phyloP scores from a whole-genome alignment of 30 jellyfish, hydroid and myxozoan genomes.

The Turritopsis rubra region DNA sequence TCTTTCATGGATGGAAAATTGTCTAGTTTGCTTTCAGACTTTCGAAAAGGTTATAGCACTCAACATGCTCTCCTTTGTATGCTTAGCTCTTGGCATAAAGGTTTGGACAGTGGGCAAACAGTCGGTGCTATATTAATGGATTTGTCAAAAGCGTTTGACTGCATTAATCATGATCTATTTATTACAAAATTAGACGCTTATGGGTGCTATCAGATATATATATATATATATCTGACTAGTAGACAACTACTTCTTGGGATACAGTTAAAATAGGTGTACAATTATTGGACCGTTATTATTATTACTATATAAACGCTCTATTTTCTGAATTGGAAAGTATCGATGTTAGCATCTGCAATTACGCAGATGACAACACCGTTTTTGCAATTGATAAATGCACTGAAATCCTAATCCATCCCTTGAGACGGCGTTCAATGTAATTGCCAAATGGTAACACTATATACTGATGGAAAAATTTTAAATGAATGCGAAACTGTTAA shows the following conservation, averaged over 20 bases:
- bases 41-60: conserved; percentile 7
- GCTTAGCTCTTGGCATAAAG: neutral
- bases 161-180: neutral
- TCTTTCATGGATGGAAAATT: neutral
- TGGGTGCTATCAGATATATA: too few species aligned
- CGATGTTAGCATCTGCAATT: neutral
- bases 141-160: neutral
- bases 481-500: neutral
- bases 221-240: neutral
- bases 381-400: neutral
- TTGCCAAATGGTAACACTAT: neutral
- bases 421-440: neutral
- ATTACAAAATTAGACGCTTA: neutral
- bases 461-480: neutral
- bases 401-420: neutral
- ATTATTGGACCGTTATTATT: neutral
- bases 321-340: neutral
- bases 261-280: neutral
- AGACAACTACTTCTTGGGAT: neutral
- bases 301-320: neutral
- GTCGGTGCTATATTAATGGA: neutral
- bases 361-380: neutral
- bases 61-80: conserved; percentile 20
- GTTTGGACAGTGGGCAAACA: neutral
- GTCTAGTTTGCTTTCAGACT: neutral